These are phyloP conservation scores for Thalassaphorura encarpata DNA, from an alignment of 1,140 invertebrate species.

Conservation along the genomic window DNA sequence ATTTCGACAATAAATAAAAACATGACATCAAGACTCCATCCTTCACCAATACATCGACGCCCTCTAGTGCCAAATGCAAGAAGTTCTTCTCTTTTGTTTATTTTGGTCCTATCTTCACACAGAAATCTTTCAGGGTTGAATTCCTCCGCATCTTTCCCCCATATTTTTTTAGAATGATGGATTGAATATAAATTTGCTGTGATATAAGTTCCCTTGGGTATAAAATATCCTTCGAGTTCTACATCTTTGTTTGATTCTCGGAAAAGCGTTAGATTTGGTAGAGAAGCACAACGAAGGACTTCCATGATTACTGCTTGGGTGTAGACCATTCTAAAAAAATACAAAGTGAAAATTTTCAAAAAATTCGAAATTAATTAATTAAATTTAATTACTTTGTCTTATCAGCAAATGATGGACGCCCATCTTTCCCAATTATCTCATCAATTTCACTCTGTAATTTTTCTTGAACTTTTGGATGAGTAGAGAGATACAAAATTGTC, in stretches of 20 bases:
- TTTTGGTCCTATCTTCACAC: constrained; percentile 19
- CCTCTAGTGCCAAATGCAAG: no score
- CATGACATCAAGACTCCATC: no score
- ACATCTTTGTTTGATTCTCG: constrained; percentile 23
- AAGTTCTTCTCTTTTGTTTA: no score
- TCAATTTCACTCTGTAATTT: background rate
- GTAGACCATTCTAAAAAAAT: constrained; percentile 28
- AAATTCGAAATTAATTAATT: background rate
- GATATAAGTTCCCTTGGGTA: constrained; percentile 37
- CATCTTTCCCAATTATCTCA: background rate
- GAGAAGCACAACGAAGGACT: constrained; percentile 14
- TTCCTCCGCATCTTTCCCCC: constrained; percentile 33
- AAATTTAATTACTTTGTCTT: background rate
- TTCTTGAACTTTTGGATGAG: background rate
- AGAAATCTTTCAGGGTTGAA: constrained; percentile 38
- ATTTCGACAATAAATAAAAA: no score
- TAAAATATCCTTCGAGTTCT: constrained; percentile 32
- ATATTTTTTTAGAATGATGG: constrained; percentile 34
- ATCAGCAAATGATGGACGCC: background rate
- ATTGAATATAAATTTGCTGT: constrained; percentile 35
- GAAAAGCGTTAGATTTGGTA: constrained; percentile 21
- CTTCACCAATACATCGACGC: no score
- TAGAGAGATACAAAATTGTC: background rate
- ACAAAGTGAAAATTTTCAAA: background rate
- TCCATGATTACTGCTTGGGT: constrained; percentile 34